phyloP scores from a whole-genome alignment of 92 coral and sea anemone species.

The Blastomussa wellsi region DNA sequence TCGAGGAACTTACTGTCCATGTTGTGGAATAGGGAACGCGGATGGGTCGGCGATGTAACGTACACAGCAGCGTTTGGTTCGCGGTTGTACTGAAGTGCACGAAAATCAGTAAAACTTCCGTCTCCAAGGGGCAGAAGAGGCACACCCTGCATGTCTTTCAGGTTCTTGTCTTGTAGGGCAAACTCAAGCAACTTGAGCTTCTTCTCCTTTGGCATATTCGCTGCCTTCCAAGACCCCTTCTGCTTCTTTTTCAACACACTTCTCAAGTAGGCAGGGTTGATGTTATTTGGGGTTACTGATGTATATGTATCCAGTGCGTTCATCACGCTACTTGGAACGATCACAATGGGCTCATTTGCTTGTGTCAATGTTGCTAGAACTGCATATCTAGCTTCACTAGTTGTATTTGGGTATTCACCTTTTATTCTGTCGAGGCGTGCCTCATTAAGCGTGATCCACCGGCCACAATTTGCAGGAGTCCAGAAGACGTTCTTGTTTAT shows the following conservation, averaged over 20 bases:
- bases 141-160: conserved; percentile 63
- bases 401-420: neutral
- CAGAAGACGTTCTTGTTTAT: conserved; percentile 46
- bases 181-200: conserved; percentile 70
- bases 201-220: conserved; percentile 33
- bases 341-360: conserved; percentile 80
- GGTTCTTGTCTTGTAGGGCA: conserved; percentile 52
- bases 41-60: conserved; percentile 55
- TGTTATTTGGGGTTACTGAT: conserved; percentile 30
- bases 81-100: conserved; percentile 27
- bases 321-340: conserved; percentile 68
- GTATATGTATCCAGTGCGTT: conserved; percentile 49
- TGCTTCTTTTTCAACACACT: conserved; percentile 54
- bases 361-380: conserved; percentile 56
- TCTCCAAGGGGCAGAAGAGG: conserved; percentile 79
- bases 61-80: conserved; percentile 55
- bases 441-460: conserved; percentile 58
- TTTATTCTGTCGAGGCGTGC: conserved; percentile 66
- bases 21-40: conserved; percentile 66
- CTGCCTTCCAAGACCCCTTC: conserved; percentile 42
- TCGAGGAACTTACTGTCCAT: conserved; percentile 71
- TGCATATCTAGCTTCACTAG: conserved; percentile 34
- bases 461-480: conserved; percentile 59
- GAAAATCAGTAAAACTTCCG: conserved; percentile 65
- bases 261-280: conserved; percentile 68